Evolutionary conservation across 2,797 vertebrate species (phyloP).

Genomic region (Chelmon rostratus): DNA sequence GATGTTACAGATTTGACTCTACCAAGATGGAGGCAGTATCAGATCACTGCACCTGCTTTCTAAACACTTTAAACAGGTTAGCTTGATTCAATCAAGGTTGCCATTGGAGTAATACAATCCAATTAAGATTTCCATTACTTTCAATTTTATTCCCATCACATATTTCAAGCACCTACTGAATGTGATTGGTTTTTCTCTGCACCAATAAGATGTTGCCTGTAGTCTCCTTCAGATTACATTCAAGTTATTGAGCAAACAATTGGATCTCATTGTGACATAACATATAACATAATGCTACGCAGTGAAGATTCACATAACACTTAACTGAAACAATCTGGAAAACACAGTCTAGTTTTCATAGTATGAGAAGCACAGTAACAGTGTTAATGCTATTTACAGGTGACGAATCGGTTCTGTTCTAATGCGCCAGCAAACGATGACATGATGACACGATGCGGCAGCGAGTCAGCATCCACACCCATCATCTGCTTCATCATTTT

Average conservation of each 20-base stretch:
- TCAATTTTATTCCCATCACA: not conserved
- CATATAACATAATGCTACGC: not conserved
- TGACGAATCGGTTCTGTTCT: too few relatives aligned
- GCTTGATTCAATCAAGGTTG: not conserved
- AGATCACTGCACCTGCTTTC: conserved; percentile 17
- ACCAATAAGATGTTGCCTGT: too few relatives aligned
- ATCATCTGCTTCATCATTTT: not conserved
- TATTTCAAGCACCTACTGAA: not conserved
- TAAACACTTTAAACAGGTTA: conserved; percentile 7
- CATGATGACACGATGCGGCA: not conserved
- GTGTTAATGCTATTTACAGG: not conserved
- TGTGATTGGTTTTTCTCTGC: not conserved
- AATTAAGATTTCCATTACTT: not conserved
- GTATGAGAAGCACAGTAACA: not conserved
- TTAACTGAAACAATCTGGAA: not conserved
- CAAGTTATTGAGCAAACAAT: not conserved
- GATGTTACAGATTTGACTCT: not conserved
- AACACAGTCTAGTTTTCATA: not conserved
- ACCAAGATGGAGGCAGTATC: not conserved
- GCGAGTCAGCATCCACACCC: not conserved
- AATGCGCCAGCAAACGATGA: not conserved
- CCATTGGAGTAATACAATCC: not conserved
- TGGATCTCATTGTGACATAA: not conserved
- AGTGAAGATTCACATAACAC: not conserved
- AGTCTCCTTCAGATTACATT: too few relatives aligned